Base-by-base conservation (phyloP, 1,140 invertebrate genomes). In the Portunus trituberculatus region DNA sequence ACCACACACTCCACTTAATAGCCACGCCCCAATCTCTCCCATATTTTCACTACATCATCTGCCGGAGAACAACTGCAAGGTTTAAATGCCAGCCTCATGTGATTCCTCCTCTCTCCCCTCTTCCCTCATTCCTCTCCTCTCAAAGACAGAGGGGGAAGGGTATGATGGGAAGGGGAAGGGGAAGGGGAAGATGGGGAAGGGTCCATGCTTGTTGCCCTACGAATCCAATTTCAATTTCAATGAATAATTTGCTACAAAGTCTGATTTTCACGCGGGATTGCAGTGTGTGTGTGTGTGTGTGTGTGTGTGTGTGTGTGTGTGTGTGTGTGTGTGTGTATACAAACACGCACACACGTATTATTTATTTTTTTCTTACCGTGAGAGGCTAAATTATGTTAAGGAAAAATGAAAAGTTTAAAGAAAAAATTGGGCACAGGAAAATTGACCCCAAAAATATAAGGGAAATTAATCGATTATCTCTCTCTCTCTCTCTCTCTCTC, bases 171-270 rank as follows among this genome's bases (percentile, higher is more conserved):
- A 8, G 25, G 25, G 8, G 0, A 25, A 8, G 8, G 25, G 67
- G 67, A 76, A 76, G 67, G 20, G 67, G 67, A n/a, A 20, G 67
- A 25, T 2, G 67, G 67, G 67, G 6, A 39, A 1, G 52, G 20
- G 67, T n/a, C 20, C 20, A 76, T n/a, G 67, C 67, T 25, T 76
- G 67, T 76, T 76, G 67, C 67, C 67, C n/a, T 76, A 76, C 67
- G 25, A 76, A 76, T 76, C 20, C 67, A 76, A 76, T 76, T 76
- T 76, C 20, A 20, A 7, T 76, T 76, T 76, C 67, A 76, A 76
- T 76, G 67, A 76, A 76, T 76, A 76, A 76, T 76, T 76, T 76
- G 67, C 67, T 76, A n/a, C 67, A 76, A 76, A 76, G 67, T 76
- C 67, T 25, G 20, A 20, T 20, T n/a, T n/a, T 76, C 67, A 76